These are phyloP conservation scores for Eclectus roratus DNA, from an alignment of 2,113 vertebrate genomes.

Conservation along the genomic window DNA sequence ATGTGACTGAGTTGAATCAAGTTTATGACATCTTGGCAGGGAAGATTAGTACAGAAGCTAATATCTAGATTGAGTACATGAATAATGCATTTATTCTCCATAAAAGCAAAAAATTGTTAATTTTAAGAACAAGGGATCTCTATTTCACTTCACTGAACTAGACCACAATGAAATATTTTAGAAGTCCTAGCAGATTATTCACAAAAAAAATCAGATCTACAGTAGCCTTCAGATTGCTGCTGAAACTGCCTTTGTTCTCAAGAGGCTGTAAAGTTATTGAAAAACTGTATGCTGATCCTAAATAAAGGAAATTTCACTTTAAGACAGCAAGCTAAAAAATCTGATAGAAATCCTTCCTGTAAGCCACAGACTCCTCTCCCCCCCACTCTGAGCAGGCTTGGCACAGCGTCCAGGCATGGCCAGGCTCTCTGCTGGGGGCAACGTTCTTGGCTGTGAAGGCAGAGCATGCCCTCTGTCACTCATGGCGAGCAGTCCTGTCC, in stretches of 20 bases:
- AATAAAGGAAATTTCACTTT: background rate
- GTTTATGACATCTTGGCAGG: constrained; percentile 15
- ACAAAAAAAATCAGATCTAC: background rate
- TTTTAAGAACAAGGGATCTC: background rate
- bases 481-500: constrained; percentile 89
- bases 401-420: constrained; percentile 76
- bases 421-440: constrained; percentile 76
- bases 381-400: constrained; percentile 70
- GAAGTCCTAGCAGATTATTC: background rate
- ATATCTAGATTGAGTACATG: background rate
- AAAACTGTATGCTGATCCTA: background rate
- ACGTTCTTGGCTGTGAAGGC: constrained; percentile 82
- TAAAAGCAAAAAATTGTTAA: background rate
- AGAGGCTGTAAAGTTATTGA: background rate
- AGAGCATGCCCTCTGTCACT: constrained; percentile 94
- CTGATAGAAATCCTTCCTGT: background rate
- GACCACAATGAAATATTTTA: background rate
- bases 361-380: constrained; percentile 46
- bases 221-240: background rate
- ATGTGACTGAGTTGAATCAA: constrained; percentile 12
- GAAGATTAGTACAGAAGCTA: background rate
- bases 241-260: background rate
- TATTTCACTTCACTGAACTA: background rate
- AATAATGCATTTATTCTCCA: background rate
- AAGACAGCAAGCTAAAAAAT: background rate